These are phyloP conservation scores for Gallinago media DNA, from an alignment of 2,113 vertebrate genomes.

Conservation along the genomic window DNA sequence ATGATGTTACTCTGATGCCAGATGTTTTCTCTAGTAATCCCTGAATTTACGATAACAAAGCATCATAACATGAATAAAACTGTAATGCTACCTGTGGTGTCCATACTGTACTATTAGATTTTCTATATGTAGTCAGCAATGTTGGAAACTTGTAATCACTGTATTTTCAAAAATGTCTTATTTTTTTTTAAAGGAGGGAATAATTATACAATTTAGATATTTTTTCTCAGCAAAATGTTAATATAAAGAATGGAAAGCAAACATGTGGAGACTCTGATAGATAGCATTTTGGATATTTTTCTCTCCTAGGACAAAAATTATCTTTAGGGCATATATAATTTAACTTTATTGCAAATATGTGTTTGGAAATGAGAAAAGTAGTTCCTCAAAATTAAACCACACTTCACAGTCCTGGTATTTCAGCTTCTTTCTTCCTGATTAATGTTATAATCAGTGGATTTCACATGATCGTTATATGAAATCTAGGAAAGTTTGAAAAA, in stretches of 20 bases:
- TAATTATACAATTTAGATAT: background rate
- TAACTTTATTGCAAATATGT: background rate
- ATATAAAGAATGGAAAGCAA: background rate
- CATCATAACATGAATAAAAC: background rate
- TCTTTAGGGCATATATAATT: background rate
- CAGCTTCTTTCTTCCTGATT: background rate
- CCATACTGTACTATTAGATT: background rate
- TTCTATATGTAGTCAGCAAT: background rate
- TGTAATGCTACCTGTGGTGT: background rate
- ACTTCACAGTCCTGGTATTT: background rate
- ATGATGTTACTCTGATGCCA: background rate
- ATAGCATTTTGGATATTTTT: background rate
- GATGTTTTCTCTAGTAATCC: background rate
- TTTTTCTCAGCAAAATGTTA: background rate
- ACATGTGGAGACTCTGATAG: background rate
- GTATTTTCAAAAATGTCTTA: background rate
- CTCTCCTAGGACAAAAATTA: background rate
- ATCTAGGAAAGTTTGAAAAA: background rate
- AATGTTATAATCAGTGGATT: background rate
- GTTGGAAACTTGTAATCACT: background rate
- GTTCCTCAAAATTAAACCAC: background rate
- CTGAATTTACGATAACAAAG: background rate
- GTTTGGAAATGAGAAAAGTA: background rate
- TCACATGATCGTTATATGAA: fast-evolving
- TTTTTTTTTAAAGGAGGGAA: background rate